Conservation (phyloP, 2,888 invertebrate genomes). For the Eupithecia vulgata region DNA sequence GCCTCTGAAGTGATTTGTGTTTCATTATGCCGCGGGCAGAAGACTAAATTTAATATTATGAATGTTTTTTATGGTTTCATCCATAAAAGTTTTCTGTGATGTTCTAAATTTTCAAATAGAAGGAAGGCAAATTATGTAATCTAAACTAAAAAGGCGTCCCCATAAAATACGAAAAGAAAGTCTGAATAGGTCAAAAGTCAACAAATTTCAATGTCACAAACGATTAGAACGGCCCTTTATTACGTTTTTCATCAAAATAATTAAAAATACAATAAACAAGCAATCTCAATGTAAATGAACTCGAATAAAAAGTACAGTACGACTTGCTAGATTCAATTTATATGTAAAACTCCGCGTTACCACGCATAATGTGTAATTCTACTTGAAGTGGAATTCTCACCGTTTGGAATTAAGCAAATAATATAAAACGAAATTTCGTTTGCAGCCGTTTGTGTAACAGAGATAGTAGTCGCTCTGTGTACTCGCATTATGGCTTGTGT, state of each 20-base stretch:
- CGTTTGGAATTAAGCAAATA: slow-evolving; percentile 41
- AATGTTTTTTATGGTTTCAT: too few species aligned
- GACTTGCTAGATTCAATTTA: slow-evolving; percentile 42
- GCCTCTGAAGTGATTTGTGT: too few species aligned
- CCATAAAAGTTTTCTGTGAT: too few species aligned
- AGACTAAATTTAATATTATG: too few species aligned
- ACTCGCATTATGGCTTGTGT: slow-evolving; percentile 32
- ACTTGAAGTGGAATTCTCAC: slow-evolving; percentile 24
- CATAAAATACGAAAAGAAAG: neutral
- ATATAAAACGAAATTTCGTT: slow-evolving; percentile 36
- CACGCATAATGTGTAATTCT: slow-evolving; percentile 20
- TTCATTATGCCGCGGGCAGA: too few species aligned
- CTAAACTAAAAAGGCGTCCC: neutral
- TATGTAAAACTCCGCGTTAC: slow-evolving; percentile 38
- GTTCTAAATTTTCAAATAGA: neutral
- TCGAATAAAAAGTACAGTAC: slow-evolving; percentile 34
- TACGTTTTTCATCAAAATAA: slow-evolving; percentile 1
- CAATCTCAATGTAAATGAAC: slow-evolving; percentile 28
- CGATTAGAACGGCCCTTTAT: neutral
- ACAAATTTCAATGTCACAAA: neutral
- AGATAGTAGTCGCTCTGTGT: slow-evolving; percentile 34
- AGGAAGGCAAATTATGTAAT: neutral
- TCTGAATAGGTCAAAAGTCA: neutral
- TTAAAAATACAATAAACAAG: slow-evolving; percentile 9
- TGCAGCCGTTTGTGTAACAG: slow-evolving; percentile 18